Evolutionary conservation across 2,113 vertebrate genomes (phyloP).

Genomic region (Elephantulus edwardii): DNA sequence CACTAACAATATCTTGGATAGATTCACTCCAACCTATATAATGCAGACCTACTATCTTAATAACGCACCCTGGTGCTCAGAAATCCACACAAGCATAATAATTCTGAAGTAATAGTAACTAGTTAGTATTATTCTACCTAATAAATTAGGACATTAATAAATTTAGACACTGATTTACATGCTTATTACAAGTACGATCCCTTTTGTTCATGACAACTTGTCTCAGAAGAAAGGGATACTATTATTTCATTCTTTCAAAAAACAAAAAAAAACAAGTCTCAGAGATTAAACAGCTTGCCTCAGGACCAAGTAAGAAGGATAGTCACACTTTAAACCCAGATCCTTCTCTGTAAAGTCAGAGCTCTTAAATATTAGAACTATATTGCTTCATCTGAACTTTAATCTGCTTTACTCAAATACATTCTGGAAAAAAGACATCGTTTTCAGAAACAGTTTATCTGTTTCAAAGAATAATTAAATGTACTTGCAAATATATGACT

Average conservation of each 20-base stretch:
- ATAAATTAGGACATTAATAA: neutral
- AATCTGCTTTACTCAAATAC: neutral
- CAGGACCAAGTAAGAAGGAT: neutral
- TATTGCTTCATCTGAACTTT: neutral
- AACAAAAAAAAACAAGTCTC: neutral
- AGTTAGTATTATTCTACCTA: neutral
- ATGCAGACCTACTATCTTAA: neutral
- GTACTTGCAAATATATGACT: neutral
- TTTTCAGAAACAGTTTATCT: neutral
- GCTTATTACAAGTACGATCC: fast-evolving
- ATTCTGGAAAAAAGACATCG: neutral
- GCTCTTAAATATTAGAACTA: neutral
- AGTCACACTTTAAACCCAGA: neutral
- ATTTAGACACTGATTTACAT: no score
- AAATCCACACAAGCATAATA: neutral
- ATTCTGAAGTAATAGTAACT: neutral
- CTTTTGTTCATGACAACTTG: neutral
- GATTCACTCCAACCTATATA: neutral
- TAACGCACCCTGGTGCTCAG: neutral
- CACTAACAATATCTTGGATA: neutral
- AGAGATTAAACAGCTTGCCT: neutral
- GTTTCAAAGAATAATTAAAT: neutral
- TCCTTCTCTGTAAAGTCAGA: neutral
- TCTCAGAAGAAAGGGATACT: neutral
- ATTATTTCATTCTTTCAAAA: neutral